Base-by-base conservation (phyloP, 2,797 vertebrate species). In the Smutsia gigantea region DNA sequence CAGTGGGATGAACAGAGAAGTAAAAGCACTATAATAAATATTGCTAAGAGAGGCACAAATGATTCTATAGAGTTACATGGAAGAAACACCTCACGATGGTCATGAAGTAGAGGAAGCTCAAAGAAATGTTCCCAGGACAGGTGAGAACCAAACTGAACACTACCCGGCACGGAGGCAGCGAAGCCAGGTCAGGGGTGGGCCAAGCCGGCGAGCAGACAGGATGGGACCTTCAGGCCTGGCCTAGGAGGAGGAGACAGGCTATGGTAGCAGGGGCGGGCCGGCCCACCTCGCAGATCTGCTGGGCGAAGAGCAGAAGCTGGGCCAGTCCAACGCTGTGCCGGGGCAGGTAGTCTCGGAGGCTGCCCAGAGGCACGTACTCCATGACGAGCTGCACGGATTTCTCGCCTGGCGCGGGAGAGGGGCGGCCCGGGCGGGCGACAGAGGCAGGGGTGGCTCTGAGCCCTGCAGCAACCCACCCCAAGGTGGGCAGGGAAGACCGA, bases 291-390 rank as follows among this genome's bases (percentile, higher is more conserved):
- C 99, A 99, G 97, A 99, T 99, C 98, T 99, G 99, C 97, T 99
- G 99, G 49, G 99, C 99, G 13, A 99, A 99, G 90, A 99, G 98
- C 46, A 99, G 98, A 94, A 99, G 98, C 96, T 99, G 99, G 0
- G 98, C 97, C 90, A 99, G 87, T 55, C 98, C 97, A 5, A 99
- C 94, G 25, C 95, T 98, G 92, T 99, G 98, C 85, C 99, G 99
- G 77, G 98, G 98, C 53, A 99, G 98, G 97, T 99, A 99, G 7
- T 99, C 99, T 7, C 98, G 98, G 92, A 99, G 99, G 98, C 99
- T 99, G 64, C 99, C 99, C 81, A 99, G 98, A 0, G 99, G 99
- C 66, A 99, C 98, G 85, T 99, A 99, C 95, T 99, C 99, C 99
- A 99, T 99, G 96, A 99, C 99, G 5, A 99, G 99, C 98, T 99